Conservation (phyloP, 2,113 vertebrate genomes). For the Crotalus tigris region DNA sequence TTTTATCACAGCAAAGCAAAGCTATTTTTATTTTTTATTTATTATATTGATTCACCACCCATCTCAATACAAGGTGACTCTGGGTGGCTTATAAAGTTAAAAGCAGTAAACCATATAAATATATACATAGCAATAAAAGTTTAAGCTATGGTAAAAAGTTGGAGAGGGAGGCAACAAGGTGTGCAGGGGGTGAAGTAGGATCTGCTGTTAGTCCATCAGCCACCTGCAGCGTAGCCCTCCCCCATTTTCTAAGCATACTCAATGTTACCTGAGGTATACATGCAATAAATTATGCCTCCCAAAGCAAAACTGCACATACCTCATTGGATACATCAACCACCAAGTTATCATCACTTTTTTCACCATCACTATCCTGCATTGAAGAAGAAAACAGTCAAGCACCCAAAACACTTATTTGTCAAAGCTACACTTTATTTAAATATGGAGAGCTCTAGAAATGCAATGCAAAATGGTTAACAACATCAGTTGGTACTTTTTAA, state of each 20-base stretch:
- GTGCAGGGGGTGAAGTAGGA: neutral
- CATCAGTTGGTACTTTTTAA: neutral
- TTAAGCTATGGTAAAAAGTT: neutral
- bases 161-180: neutral
- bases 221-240: neutral
- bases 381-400: slow-evolving; percentile 41
- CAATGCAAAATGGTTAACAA: neutral
- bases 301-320: slow-evolving; percentile 57
- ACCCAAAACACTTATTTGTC: accelerated
- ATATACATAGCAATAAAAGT: neutral
- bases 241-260: neutral
- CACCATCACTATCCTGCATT: slow-evolving; percentile 80
- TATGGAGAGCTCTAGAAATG: neutral
- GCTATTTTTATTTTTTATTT: neutral
- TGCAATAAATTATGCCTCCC: neutral
- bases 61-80: neutral
- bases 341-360: slow-evolving; percentile 85
- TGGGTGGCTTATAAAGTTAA: neutral
- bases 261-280: neutral
- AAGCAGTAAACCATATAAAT: neutral
- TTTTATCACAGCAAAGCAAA: slow-evolving; percentile 3
- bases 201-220: neutral
- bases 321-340: slow-evolving; percentile 87
- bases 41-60: neutral
- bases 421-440: neutral